Percentiles rank a stretch among this genome's conserved stretches.
These are phyloP conservation scores for Mixornis gularis DNA, from an alignment of 2,113 vertebrate genomes.

Conservation along the genomic window DNA sequence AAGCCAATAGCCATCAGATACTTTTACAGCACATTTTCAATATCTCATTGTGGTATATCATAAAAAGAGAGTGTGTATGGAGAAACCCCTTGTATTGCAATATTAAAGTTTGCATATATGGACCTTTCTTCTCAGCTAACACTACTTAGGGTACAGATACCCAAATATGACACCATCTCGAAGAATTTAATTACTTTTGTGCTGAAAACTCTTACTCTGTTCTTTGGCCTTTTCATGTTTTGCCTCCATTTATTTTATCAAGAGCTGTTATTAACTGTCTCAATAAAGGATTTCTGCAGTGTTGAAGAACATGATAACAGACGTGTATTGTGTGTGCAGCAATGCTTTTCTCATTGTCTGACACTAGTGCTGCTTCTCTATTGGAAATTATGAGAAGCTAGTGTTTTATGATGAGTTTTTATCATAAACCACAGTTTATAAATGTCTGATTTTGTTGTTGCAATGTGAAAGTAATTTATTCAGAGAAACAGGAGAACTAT, in stretches of 20 bases:
- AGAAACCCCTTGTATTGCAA: background rate
- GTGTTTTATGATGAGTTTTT: background rate
- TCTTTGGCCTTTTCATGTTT: background rate
- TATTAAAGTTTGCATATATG: background rate
- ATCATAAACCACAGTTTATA: background rate
- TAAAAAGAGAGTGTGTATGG: background rate
- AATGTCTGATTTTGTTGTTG: constrained; percentile 6
- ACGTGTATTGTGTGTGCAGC: background rate
- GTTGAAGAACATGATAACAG: background rate
- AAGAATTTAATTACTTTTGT: background rate
- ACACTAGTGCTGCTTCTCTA: background rate
- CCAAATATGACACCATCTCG: background rate
- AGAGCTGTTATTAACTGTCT: background rate
- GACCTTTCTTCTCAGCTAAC: background rate
- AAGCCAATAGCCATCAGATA: background rate
- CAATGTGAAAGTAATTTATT: background rate
- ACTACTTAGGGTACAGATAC: background rate
- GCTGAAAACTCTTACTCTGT: background rate
- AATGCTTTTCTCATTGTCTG: background rate
- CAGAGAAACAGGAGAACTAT: background rate
- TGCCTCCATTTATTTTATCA: background rate
- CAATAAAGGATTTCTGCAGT: background rate
- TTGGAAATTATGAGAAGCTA: background rate
- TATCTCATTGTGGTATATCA: background rate
- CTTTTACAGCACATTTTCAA: background rate